Evolutionary conservation across 2,113 vertebrate species (phyloP).

Genomic region (Vidua macroura): DNA sequence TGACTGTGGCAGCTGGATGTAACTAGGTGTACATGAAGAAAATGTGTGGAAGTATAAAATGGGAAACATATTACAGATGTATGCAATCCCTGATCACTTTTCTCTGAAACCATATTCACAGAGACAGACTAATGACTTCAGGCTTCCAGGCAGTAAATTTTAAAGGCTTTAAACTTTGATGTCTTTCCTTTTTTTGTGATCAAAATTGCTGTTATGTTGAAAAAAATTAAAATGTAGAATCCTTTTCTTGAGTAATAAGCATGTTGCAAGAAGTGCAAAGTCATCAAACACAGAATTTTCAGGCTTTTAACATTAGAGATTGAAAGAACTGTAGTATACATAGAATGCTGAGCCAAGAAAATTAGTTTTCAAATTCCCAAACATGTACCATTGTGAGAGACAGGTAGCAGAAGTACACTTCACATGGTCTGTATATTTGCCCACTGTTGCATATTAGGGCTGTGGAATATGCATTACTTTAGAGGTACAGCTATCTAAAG

Average conservation of each 20-base stretch:
- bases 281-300: neutral
- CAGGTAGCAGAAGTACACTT: neutral
- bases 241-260: neutral
- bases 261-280: neutral
- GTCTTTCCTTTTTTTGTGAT: neutral
- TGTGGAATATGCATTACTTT: neutral
- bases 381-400: neutral
- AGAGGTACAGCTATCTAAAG: neutral
- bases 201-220: neutral
- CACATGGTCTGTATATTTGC: neutral
- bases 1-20: neutral
- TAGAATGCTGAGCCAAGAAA: neutral
- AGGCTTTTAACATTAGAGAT: neutral
- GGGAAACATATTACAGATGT: neutral
- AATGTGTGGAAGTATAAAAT: neutral
- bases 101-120: neutral
- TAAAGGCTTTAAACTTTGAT: neutral
- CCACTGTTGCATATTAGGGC: neutral
- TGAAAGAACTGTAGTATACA: neutral
- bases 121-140: neutral
- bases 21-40: neutral
- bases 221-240: neutral
- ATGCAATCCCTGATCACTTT: neutral
- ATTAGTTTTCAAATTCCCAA: conserved; percentile 24
- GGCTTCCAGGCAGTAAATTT: neutral